A percentile compares a stretch with the other conserved stretches of the same genome.
phyloP scores from a whole-genome alignment of 2,113 vertebrate genomes.

The Pagrus major region DNA sequence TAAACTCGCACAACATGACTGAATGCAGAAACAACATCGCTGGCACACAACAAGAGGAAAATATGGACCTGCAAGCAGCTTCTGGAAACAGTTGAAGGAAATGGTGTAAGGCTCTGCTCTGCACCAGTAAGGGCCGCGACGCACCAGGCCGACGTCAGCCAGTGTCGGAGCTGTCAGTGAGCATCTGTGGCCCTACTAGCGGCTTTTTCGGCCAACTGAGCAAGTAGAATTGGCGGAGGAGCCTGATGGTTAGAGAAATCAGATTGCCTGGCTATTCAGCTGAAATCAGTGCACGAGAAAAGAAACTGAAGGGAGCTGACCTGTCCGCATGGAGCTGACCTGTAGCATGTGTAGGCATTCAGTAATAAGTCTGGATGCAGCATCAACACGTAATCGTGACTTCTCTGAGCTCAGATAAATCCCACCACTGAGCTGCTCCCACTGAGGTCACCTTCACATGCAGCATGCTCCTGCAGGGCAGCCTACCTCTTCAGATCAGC shows the following conservation, averaged over 20 bases:
- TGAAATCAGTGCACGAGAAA: too few relatives aligned
- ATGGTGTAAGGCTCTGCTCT: background rate
- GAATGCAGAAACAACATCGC: background rate
- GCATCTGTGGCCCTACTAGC: too few relatives aligned
- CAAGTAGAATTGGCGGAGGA: too few relatives aligned
- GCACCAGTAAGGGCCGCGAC: background rate
- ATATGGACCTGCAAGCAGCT: background rate
- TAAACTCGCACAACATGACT: background rate
- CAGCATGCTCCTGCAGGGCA: background rate
- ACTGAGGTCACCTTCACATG: constrained; percentile 43
- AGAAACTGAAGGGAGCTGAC: too few relatives aligned
- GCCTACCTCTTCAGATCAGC: constrained; percentile 1
- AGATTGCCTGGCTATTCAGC: too few relatives aligned
- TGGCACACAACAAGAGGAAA: background rate
- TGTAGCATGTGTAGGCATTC: background rate
- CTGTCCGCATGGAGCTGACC: background rate
- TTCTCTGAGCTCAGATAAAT: constrained; percentile 29
- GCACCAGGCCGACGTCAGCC: too few relatives aligned
- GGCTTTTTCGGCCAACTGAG: too few relatives aligned
- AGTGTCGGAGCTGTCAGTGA: too few relatives aligned
- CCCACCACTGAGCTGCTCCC: constrained; percentile 15
- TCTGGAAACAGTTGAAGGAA: background rate
- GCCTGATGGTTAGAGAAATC: too few relatives aligned
- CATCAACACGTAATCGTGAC: background rate
- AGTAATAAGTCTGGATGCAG: background rate